Percentiles rank a stretch among this genome's conserved stretches.
Evolutionary conservation across 2,888 invertebrate species (phyloP).

Genomic region (Ferdinandea cuprea): DNA sequence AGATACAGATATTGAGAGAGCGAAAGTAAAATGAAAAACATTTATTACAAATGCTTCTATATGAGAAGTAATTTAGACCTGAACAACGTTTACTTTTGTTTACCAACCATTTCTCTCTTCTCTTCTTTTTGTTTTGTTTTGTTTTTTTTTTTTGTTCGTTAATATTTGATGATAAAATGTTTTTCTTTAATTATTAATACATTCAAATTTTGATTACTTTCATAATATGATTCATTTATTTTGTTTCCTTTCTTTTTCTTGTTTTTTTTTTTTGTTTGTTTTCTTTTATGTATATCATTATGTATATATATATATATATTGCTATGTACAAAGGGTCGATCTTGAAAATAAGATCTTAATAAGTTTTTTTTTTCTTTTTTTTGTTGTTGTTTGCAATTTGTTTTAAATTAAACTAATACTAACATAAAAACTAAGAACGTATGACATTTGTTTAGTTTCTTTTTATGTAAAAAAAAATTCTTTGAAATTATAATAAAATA

Average conservation of each 20-base stretch:
- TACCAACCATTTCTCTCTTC: slow-evolving; percentile 7
- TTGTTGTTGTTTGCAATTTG: slow-evolving; percentile 45
- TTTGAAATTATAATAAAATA: slow-evolving; percentile 70
- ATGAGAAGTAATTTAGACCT: slow-evolving; percentile 55
- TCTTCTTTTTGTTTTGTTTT: too few species aligned
- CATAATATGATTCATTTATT: slow-evolving; percentile 74
- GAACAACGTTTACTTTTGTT: slow-evolving; percentile 41
- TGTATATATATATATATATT: slow-evolving; percentile 67
- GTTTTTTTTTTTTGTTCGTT: slow-evolving; percentile 26
- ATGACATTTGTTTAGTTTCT: slow-evolving; percentile 69
- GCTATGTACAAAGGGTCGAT: slow-evolving; percentile 74
- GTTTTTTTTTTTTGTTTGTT: slow-evolving; percentile 38
- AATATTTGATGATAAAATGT: slow-evolving; percentile 19
- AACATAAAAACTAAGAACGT: slow-evolving; percentile 73
- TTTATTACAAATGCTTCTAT: slow-evolving; percentile 62
- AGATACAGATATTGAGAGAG: slow-evolving; percentile 16
- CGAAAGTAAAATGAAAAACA: slow-evolving; percentile 53
- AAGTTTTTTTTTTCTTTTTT: slow-evolving; percentile 42
- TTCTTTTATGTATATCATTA: slow-evolving; percentile 62
- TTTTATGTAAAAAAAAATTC: slow-evolving; percentile 69
- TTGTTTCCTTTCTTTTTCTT: slow-evolving; percentile 55
- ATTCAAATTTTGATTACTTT: slow-evolving; percentile 72
- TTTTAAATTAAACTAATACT: slow-evolving; percentile 74
- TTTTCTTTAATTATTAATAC: slow-evolving; percentile 61
- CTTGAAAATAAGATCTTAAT: slow-evolving; percentile 77